A percentile compares a stretch with the other conserved stretches of the same genome.
These are phyloP conservation scores for Periphyllus acericola DNA, from an alignment of 2,888 invertebrate species.

Conservation along the genomic window DNA sequence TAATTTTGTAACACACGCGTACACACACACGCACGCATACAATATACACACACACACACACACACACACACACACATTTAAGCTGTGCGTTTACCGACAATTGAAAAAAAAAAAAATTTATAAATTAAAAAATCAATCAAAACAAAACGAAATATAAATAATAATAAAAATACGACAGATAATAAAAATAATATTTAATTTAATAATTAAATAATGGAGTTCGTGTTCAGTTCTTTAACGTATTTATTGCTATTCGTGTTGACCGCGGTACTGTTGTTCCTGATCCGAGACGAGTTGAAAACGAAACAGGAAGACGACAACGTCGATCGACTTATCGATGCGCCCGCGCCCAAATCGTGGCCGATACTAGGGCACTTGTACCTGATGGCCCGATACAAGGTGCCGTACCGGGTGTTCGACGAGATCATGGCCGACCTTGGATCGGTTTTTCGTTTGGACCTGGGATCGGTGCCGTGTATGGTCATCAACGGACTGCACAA, in stretches of 20 bases:
- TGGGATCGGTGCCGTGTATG: constrained; percentile 72
- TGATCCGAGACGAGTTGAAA: constrained; percentile 52
- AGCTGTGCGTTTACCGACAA: constrained; percentile 29
- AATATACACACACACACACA: neutral
- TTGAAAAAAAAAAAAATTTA: constrained; percentile 2
- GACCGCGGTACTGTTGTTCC: constrained; percentile 46
- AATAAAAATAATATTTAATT: neutral
- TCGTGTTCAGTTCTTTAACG: constrained; percentile 57
- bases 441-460: constrained; percentile 70
- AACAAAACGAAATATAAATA: neutral
- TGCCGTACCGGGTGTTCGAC: constrained; percentile 73
- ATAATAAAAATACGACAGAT: neutral
- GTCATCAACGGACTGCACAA: constrained; percentile 73
- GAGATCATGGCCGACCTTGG: constrained; percentile 70
- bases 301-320: constrained; percentile 38
- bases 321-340: constrained; percentile 34
- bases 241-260: constrained; percentile 49
- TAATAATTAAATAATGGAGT: constrained; percentile 33
- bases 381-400: constrained; percentile 71
- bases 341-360: constrained; percentile 69
- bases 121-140: neutral
- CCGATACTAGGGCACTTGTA: constrained; percentile 73
- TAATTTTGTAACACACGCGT: constrained; percentile 18
- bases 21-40: constrained; percentile 18
- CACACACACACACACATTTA: neutral